phyloP scores from a whole-genome alignment of 2,797 vertebrate species.

The Psittacula derbiana region DNA sequence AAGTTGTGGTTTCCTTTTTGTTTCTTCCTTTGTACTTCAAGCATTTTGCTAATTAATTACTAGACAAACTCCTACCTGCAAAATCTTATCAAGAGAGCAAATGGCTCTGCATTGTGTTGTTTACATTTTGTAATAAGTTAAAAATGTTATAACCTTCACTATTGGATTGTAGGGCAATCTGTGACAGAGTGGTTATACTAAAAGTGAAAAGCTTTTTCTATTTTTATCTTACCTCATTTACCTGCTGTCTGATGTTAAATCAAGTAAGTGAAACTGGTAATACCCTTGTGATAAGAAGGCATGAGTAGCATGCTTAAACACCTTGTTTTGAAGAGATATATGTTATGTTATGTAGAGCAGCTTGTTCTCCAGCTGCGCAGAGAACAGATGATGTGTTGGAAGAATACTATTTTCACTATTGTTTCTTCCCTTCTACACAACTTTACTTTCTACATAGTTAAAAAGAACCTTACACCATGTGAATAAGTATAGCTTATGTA shows the following conservation, averaged over 20 bases:
- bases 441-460: neutral
- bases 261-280: slow-evolving; percentile 44
- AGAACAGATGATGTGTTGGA: neutral
- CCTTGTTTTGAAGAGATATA: neutral
- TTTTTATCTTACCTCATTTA: slow-evolving; percentile 61
- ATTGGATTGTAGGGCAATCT: neutral
- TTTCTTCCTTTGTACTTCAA: neutral
- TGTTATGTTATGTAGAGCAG: neutral
- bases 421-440: neutral
- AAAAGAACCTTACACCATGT: neutral
- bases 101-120: neutral
- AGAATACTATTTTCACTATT: neutral
- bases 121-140: slow-evolving; percentile 35
- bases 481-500: neutral
- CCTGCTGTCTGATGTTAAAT: slow-evolving; percentile 54
- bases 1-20: neutral
- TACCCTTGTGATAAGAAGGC: slow-evolving; percentile 18
- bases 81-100: neutral
- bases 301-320: slow-evolving; percentile 3
- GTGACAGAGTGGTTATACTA: neutral
- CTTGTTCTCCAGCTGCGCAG: neutral
- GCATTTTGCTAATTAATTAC: slow-evolving; percentile 23
- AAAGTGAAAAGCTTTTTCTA: slow-evolving; percentile 28
- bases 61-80: neutral
- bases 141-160: slow-evolving; percentile 28